These are phyloP conservation scores for Aphelinus certus DNA, from an alignment of 1,140 invertebrate species.

Conservation along the genomic window DNA sequence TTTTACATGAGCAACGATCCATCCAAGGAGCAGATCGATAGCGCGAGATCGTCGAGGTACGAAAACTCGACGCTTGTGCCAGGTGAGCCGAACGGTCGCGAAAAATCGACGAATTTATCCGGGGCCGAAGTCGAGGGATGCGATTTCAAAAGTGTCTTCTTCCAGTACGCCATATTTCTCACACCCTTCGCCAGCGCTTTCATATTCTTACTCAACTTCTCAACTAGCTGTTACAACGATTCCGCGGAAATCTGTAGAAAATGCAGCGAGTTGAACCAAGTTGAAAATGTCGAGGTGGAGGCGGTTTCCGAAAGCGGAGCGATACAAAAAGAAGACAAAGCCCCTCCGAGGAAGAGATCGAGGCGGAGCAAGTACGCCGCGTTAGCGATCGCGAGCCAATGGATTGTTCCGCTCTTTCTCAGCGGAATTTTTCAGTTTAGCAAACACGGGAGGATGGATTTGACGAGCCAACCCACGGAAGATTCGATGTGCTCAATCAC, in stretches of 20 bases:
- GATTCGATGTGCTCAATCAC: background rate
- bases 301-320: too few species aligned
- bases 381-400: slow-evolving; percentile 1
- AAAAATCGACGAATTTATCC: too few species aligned
- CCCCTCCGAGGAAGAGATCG: background rate
- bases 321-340: too few species aligned
- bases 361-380: background rate
- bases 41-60: background rate
- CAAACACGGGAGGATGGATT: background rate
- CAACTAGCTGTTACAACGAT: background rate
- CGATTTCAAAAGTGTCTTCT: background rate
- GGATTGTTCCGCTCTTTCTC: background rate
- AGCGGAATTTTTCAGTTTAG: background rate
- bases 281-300: background rate
- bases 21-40: too few species aligned
- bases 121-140: background rate
- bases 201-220: background rate
- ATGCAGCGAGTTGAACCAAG: background rate
- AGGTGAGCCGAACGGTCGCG: too few species aligned
- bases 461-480: background rate
- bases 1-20: background rate
- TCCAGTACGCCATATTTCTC: background rate
- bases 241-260: background rate
- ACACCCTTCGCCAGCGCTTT: slow-evolving; percentile 1
- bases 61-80: too few species aligned